These are phyloP conservation scores for Hydrochoerus hydrochaeris DNA, from an alignment of 2,113 vertebrate species.

Conservation along the genomic window DNA sequence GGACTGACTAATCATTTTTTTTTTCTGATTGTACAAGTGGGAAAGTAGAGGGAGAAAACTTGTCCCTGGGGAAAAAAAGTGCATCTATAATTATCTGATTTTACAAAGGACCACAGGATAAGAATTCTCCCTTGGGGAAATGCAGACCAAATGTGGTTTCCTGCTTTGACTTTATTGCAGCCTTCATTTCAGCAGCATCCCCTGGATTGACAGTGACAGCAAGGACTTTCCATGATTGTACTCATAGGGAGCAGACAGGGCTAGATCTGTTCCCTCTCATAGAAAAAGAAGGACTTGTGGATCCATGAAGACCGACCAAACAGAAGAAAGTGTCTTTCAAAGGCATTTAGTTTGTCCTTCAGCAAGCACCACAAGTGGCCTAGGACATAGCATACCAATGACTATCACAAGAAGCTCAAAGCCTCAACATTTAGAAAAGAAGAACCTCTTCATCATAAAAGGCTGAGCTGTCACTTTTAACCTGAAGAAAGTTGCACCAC, in stretches of 20 bases:
- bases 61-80: background rate
- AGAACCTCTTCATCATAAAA: background rate
- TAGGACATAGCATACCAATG: background rate
- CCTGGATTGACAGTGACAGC: background rate
- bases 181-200: background rate
- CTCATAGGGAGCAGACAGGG: background rate
- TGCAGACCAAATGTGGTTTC: background rate
- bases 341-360: conserved; percentile 1
- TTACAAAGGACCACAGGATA: conserved; percentile 20
- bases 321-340: conserved; percentile 30
- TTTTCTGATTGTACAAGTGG: conserved; percentile 16
- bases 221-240: background rate
- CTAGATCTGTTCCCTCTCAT: background rate
- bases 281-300: background rate
- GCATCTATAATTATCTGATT: background rate
- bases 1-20: background rate
- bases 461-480: conserved; percentile 37
- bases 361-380: background rate
- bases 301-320: background rate
- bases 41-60: background rate
- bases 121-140: background rate
- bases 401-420: background rate
- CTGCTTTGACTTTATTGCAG: background rate
- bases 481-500: background rate
- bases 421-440: background rate